Evolutionary conservation across 92 coral and sea anemone genomes (phyloP).

Genomic region (Muricea muricata): DNA sequence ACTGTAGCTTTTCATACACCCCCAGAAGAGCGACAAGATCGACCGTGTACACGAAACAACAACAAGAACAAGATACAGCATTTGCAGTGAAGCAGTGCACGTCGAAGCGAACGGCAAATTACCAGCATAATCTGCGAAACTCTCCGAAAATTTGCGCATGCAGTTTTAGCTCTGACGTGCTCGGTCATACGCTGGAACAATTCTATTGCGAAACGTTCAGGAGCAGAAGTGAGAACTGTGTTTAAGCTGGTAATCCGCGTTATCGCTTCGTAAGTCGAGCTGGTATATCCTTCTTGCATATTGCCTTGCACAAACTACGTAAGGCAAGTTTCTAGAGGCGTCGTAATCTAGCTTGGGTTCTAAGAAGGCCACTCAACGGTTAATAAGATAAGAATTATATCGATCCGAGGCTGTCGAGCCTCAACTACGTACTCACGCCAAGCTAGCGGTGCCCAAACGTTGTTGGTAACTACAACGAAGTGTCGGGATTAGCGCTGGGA

Average conservation of each 20-base stretch:
- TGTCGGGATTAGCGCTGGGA: background rate
- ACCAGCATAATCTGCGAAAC: background rate
- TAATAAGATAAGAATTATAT: slow-evolving; percentile 17
- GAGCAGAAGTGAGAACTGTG: background rate
- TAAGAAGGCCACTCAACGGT: slow-evolving; percentile 6
- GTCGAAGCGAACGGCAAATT: background rate
- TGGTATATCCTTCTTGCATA: background rate
- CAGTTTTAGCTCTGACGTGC: background rate
- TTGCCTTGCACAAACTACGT: background rate
- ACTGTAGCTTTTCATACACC: too few relatives aligned
- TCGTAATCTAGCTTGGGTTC: background rate
- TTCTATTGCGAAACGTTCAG: background rate
- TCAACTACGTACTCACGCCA: background rate
- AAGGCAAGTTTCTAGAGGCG: background rate
- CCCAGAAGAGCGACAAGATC: too few relatives aligned
- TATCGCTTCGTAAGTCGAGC: background rate
- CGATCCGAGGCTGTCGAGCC: background rate
- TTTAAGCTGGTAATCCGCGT: background rate
- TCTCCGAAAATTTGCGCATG: background rate
- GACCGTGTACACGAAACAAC: too few relatives aligned
- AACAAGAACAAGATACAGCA: too few relatives aligned
- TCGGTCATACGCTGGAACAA: background rate
- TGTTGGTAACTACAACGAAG: background rate
- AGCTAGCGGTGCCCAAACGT: background rate
- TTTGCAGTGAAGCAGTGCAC: too few relatives aligned